These are phyloP conservation scores for Melitaea cinxia DNA, from an alignment of 1,140 invertebrate species.

Conservation along the genomic window DNA sequence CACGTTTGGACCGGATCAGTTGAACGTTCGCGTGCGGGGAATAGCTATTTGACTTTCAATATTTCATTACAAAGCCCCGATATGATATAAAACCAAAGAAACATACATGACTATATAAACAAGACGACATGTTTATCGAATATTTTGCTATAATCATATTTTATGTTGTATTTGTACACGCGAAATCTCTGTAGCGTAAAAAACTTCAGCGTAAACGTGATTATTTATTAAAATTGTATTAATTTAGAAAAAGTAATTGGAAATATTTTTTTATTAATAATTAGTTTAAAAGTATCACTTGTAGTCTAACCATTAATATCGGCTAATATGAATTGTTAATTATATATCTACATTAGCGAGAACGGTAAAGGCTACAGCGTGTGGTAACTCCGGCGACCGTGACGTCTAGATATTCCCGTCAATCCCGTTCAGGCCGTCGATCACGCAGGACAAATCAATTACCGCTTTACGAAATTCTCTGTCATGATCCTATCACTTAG, in stretches of 20 bases:
- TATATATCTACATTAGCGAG: slow-evolving; percentile 8
- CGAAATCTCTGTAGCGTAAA: neutral
- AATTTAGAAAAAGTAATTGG: no score
- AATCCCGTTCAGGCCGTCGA: slow-evolving; percentile 63
- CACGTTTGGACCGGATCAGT: slow-evolving; percentile 28
- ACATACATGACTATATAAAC: neutral
- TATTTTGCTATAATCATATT: slow-evolving; percentile 6
- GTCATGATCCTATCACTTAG: slow-evolving; percentile 71
- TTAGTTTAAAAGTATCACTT: no score
- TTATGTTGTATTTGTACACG: slow-evolving; percentile 21
- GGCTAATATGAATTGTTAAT: slow-evolving; percentile 1
- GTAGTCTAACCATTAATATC: no score
- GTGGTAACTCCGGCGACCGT: slow-evolving; percentile 37
- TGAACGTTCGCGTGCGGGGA: slow-evolving; percentile 55
- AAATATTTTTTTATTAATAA: no score
- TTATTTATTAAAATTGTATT: no score
- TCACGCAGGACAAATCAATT: slow-evolving; percentile 80
- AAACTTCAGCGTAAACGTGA: neutral
- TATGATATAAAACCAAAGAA: slow-evolving; percentile 12
- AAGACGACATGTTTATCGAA: slow-evolving; percentile 4
- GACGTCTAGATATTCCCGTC: slow-evolving; percentile 68
- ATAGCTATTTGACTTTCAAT: slow-evolving; percentile 26
- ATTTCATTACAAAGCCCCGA: slow-evolving; percentile 2
- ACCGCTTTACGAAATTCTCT: slow-evolving; percentile 75
- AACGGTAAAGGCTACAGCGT: slow-evolving; percentile 28